A percentile compares a stretch with the other conserved stretches of the same genome.
Conservation (phyloP, 2,113 vertebrate species). For the Eulemur macaco region DNA sequence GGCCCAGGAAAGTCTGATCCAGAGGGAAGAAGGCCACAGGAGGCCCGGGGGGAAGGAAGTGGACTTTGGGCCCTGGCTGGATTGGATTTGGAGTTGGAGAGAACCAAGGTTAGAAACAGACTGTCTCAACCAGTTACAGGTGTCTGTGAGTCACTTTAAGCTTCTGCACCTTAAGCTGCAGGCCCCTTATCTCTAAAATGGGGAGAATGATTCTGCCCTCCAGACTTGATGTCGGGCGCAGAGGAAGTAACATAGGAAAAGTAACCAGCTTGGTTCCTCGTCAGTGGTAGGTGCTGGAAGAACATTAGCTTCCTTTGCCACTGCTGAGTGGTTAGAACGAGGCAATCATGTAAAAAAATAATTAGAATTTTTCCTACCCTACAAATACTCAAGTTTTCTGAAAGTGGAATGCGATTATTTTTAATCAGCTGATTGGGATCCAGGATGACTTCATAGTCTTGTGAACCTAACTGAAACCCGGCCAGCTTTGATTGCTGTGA, state of each 20-base stretch:
- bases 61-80: accelerated
- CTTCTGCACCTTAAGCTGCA: not conserved
- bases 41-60: not conserved
- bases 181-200: not conserved
- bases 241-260: not conserved
- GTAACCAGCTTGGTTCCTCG: accelerated
- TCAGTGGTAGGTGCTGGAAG: accelerated
- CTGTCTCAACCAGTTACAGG: accelerated
- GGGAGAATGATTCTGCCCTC: not conserved
- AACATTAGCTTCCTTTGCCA: not conserved
- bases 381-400: not conserved
- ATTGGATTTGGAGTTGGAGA: no score
- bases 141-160: not conserved
- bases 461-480: not conserved
- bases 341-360: not conserved
- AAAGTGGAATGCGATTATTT: not conserved
- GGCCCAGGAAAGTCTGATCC: not conserved
- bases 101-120: not conserved
- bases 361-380: not conserved
- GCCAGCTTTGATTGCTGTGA: not conserved
- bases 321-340: not conserved
- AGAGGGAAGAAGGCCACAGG: not conserved
- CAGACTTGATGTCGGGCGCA: not conserved
- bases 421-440: conserved; percentile 36
- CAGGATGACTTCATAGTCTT: conserved; percentile 46